phyloP scores from a whole-genome alignment of 2,797 vertebrate genomes.

The Poeciliopsis infans region DNA sequence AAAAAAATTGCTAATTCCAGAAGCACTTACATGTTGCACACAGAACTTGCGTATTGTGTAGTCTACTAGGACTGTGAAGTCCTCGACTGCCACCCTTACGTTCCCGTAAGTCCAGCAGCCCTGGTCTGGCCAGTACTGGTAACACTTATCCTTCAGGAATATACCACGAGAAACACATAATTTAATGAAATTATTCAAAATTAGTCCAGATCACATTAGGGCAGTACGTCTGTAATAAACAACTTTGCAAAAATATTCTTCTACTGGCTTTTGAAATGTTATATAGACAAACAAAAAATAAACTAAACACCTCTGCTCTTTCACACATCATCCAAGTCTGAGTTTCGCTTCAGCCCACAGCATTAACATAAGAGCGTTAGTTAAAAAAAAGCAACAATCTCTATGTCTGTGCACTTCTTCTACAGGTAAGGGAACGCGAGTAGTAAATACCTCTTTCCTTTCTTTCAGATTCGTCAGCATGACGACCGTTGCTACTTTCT shows the following conservation, averaged over 20 bases:
- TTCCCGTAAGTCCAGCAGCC: conserved; percentile 96
- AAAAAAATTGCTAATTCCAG: background rate
- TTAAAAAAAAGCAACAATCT: background rate
- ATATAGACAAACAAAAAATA: conserved; percentile 5
- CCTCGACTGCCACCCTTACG: conserved; percentile 91
- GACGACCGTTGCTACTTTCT: conserved; percentile 91
- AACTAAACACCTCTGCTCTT: background rate
- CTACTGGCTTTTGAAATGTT: conserved; percentile 39
- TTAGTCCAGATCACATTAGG: conserved; percentile 44
- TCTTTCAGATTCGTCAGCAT: conserved; percentile 98
- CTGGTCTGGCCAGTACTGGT: conserved; percentile 97
- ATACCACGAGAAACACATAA: conserved; percentile 5
- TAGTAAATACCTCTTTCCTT: conserved; percentile 89
- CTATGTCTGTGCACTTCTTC: background rate
- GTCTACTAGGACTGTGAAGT: conserved; percentile 92
- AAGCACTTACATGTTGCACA: conserved; percentile 87
- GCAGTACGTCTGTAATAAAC: conserved; percentile 42
- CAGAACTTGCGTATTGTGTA: conserved; percentile 98
- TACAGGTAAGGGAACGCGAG: background rate
- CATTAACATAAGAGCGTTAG: background rate
- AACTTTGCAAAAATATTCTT: conserved; percentile 59
- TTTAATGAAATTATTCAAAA: conserved; percentile 11
- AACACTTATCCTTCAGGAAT: conserved; percentile 89
- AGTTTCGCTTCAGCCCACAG: background rate
- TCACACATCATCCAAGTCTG: background rate